A percentile compares a stretch with the other conserved stretches of the same genome.
phyloP scores from a whole-genome alignment of 2,113 vertebrate species.

The Peucedramus taeniatus region DNA sequence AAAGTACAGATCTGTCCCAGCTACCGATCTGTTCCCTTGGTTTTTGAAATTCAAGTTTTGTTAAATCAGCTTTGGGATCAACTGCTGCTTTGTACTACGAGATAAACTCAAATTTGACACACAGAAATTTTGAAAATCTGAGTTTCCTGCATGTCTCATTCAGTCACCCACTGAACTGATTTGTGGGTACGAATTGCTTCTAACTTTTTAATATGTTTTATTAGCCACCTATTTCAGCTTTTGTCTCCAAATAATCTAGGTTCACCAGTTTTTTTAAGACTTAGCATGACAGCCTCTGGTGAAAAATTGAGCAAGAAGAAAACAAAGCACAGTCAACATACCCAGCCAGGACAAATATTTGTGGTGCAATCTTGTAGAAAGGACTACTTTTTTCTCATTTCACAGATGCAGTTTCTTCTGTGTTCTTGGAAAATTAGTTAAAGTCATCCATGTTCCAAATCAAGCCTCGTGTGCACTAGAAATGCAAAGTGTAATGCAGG shows the following conservation, averaged over 20 bases:
- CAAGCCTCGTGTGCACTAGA: background rate
- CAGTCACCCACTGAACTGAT: background rate
- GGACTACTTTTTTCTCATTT: background rate
- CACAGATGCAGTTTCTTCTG: accelerated
- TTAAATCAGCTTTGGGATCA: background rate
- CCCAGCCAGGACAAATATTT: background rate
- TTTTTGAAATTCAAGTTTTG: background rate
- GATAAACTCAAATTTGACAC: background rate
- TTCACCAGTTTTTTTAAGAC: background rate
- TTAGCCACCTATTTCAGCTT: background rate
- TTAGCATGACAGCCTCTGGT: background rate
- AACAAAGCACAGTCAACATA: background rate
- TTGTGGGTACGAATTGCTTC: background rate
- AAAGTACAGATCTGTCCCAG: background rate
- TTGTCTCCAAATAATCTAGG: background rate
- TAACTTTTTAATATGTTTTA: background rate
- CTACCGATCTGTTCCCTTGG: background rate
- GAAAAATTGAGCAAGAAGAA: background rate
- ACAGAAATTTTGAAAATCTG: background rate
- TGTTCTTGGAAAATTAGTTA: background rate
- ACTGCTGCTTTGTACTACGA: background rate
- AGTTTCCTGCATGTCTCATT: background rate
- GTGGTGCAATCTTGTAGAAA: background rate
- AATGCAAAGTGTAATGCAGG: background rate
- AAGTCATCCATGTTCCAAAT: background rate